phyloP scores from a whole-genome alignment of 1,140 invertebrate genomes.

The Lordiphosa clarofinis region DNA sequence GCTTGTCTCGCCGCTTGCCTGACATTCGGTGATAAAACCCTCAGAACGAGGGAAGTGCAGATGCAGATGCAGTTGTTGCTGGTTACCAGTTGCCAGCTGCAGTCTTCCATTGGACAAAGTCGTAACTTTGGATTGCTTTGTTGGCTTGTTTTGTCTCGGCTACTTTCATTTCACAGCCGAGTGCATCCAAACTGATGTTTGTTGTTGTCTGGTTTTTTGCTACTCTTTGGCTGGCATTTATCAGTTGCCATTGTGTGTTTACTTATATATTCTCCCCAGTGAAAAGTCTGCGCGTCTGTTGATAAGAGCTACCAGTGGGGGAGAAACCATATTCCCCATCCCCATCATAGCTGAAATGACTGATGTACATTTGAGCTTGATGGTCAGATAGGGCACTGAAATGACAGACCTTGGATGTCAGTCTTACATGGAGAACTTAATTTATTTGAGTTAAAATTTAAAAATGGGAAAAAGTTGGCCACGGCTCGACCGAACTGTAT shows the following conservation, averaged over 20 bases:
- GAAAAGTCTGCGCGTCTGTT: slow-evolving; percentile 20
- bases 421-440: too few relatives aligned
- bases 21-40: slow-evolving; percentile 41
- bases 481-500: too few relatives aligned
- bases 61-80: slow-evolving; percentile 9
- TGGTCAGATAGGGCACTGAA: too few relatives aligned
- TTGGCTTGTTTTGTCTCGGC: slow-evolving; percentile 23
- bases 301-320: background rate
- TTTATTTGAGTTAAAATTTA: too few relatives aligned
- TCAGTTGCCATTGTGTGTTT: slow-evolving; percentile 50
- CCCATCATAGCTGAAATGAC: too few relatives aligned
- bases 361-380: too few relatives aligned
- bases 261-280: slow-evolving; percentile 44
- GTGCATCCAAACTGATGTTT: slow-evolving; percentile 19
- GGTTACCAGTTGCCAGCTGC: slow-evolving; percentile 4
- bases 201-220: slow-evolving; percentile 1
- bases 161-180: slow-evolving; percentile 65
- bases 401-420: too few relatives aligned
- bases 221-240: slow-evolving; percentile 34
- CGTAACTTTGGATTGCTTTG: slow-evolving; percentile 16
- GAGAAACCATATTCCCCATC: too few relatives aligned
- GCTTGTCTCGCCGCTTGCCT: slow-evolving; percentile 23
- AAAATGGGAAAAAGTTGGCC: too few relatives aligned
- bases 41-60: slow-evolving; percentile 12
- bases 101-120: slow-evolving; percentile 5